Evolutionary conservation across 2,113 vertebrate genomes (phyloP).

Genomic region (Crotalus viridis): DNA sequence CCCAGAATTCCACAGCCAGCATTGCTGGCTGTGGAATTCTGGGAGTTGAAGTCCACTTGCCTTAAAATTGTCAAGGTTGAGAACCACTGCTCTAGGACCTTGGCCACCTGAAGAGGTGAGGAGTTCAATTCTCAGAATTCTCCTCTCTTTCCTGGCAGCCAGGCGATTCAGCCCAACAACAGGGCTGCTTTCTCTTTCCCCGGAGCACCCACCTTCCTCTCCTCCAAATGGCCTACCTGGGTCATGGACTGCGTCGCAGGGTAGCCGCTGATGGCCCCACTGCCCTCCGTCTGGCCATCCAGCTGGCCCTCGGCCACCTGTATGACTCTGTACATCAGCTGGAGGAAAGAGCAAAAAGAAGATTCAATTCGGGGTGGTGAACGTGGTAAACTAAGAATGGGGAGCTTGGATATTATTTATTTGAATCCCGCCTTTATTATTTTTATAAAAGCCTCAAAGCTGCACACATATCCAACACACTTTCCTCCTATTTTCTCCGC

Average conservation of each 20-base stretch:
- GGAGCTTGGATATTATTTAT: background rate
- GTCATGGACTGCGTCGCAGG: conserved; percentile 85
- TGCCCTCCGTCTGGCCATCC: conserved; percentile 85
- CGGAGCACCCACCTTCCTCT: background rate
- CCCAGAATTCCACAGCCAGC: too few relatives aligned
- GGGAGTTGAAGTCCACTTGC: too few relatives aligned
- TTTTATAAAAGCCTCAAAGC: background rate
- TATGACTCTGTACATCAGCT: conserved; percentile 94
- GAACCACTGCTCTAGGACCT: too few relatives aligned
- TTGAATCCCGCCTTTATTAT: background rate
- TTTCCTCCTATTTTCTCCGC: background rate
- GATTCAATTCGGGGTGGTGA: background rate
- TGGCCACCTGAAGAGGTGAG: too few relatives aligned
- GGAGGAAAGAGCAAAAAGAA: background rate
- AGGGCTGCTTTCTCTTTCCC: background rate
- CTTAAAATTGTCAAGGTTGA: too few relatives aligned
- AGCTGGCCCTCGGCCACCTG: conserved; percentile 90
- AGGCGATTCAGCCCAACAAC: background rate
- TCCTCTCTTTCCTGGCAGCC: too few relatives aligned
- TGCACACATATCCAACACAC: background rate
- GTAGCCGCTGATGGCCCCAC: conserved; percentile 88
- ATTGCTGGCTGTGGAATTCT: too few relatives aligned
- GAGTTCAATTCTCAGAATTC: background rate
- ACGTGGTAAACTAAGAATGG: background rate
- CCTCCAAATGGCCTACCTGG: conserved; percentile 70